A percentile compares a stretch with the other conserved stretches of the same genome.
phyloP scores from a whole-genome alignment of 1,140 invertebrate species.

The Brachionus calyciflorus region DNA sequence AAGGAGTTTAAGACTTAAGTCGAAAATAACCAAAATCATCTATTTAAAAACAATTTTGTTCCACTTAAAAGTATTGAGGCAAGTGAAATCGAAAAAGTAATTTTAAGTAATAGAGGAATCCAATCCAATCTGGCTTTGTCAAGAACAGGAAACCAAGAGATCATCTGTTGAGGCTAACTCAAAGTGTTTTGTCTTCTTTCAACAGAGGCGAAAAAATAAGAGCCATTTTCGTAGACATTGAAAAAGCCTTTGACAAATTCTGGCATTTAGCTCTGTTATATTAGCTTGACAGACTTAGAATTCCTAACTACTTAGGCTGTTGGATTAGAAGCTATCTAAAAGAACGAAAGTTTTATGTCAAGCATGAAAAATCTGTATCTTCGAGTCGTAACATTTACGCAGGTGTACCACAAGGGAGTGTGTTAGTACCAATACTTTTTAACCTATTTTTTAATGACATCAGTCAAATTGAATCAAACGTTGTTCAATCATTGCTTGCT shows the following conservation, averaged over 20 bases:
- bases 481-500: background rate
- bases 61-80: too few relatives aligned
- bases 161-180: constrained; percentile 55
- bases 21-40: too few relatives aligned
- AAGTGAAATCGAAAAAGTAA: too few relatives aligned
- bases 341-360: background rate
- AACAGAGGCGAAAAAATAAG: constrained; percentile 52
- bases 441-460: background rate
- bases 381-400: background rate
- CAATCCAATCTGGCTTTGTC: constrained; percentile 52
- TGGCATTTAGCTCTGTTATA: constrained; percentile 55
- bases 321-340: background rate
- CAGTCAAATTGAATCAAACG: background rate
- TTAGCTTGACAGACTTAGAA: constrained; percentile 49
- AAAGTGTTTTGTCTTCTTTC: constrained; percentile 52
- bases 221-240: constrained; percentile 55
- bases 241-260: constrained; percentile 59
- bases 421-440: background rate
- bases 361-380: background rate
- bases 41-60: too few relatives aligned
- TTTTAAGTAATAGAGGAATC: background rate
- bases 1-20: too few relatives aligned
- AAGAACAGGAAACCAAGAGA: constrained; percentile 52
- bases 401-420: constrained; percentile 7
- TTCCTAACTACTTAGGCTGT: background rate